A percentile compares a stretch with the other conserved stretches of the same genome.
Conservation (phyloP, 2,113 vertebrate species). For the Aleadryas rufinucha region DNA sequence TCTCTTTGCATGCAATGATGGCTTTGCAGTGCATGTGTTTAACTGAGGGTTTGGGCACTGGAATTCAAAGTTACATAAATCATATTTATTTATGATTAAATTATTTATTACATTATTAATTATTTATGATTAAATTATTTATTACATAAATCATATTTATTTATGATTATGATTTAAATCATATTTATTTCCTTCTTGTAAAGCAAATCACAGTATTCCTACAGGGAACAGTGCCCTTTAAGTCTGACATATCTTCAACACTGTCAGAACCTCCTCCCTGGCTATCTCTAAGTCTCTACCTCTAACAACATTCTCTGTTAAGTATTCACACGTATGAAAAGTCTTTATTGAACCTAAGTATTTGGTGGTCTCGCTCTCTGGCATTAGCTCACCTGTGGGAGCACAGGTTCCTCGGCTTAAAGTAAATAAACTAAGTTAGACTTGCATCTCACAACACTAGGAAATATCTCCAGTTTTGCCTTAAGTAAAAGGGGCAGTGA, state of each 20-base stretch:
- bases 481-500: fast-evolving
- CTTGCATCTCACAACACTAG: background rate
- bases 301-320: background rate
- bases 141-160: no score
- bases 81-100: fast-evolving
- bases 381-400: background rate
- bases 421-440: background rate
- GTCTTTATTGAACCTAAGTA: background rate
- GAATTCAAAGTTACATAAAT: background rate
- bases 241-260: background rate
- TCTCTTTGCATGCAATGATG: no score
- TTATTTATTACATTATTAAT: no score
- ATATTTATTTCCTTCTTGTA: background rate
- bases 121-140: no score
- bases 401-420: background rate
- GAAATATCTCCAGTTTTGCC: background rate
- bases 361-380: background rate
- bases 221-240: background rate
- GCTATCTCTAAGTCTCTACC: background rate
- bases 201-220: background rate
- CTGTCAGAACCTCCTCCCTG: background rate
- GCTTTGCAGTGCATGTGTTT: background rate
- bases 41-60: background rate
- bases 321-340: fast-evolving
- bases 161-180: no score